phyloP scores from a whole-genome alignment of 2,113 vertebrate genomes.

The Cebus imitator region DNA sequence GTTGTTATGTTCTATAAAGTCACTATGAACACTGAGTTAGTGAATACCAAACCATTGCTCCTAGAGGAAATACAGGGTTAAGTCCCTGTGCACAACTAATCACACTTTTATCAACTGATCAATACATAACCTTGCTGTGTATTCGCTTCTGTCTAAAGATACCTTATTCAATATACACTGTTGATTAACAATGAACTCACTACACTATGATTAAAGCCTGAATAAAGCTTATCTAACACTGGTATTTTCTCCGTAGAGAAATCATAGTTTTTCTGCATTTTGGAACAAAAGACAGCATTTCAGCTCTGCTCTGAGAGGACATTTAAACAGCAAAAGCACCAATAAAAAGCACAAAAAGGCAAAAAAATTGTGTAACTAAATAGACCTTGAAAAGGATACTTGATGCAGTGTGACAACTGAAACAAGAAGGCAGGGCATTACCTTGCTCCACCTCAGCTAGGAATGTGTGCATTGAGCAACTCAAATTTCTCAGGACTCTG shows the following conservation, averaged over 20 bases:
- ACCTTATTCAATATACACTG: neutral
- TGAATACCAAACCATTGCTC: neutral
- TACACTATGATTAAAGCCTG: too few relatives aligned
- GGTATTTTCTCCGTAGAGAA: neutral
- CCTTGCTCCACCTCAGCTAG: neutral
- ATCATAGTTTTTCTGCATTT: neutral
- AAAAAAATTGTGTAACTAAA: neutral
- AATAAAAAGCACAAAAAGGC: neutral
- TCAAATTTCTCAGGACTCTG: neutral
- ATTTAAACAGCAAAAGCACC: neutral
- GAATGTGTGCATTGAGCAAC: neutral
- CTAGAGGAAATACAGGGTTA: neutral
- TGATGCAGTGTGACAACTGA: neutral
- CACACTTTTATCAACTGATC: neutral
- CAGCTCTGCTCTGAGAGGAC: neutral
- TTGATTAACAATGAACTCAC: too few relatives aligned
- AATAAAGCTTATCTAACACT: too few relatives aligned
- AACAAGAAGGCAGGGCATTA: neutral
- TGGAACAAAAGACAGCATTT: neutral
- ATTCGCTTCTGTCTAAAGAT: neutral
- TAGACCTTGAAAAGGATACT: neutral
- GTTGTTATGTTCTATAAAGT: neutral
- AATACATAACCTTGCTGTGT: neutral
- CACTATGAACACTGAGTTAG: neutral
- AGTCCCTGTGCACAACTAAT: neutral